Evolutionary conservation across 2,113 vertebrate species (phyloP).

Genomic region (Nymphicus hollandicus): DNA sequence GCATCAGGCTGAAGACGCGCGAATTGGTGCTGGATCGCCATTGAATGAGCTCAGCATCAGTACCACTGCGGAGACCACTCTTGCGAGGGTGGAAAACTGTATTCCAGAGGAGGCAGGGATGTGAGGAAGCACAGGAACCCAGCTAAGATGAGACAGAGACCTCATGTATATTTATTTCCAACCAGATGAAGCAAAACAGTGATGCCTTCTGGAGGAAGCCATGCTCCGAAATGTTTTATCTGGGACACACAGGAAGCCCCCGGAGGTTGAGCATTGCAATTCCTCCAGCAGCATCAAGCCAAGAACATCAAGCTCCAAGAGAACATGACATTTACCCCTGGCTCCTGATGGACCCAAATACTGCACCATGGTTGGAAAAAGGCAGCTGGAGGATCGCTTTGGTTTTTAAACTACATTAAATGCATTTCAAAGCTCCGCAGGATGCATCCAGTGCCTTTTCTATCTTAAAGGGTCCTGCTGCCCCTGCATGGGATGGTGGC

Average conservation of each 20-base stretch:
- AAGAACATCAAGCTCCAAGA: neutral
- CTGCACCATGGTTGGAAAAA: neutral
- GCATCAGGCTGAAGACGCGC: neutral
- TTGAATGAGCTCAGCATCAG: neutral
- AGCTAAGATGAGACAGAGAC: neutral
- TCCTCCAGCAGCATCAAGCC: neutral
- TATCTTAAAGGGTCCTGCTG: neutral
- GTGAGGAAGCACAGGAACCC: neutral
- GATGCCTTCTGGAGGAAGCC: neutral
- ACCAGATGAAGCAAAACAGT: neutral
- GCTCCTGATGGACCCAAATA: neutral
- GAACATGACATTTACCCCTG: accelerated
- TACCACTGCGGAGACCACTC: neutral
- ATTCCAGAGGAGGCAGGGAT: neutral
- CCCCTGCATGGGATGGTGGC: neutral
- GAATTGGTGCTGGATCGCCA: neutral
- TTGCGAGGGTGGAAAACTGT: neutral
- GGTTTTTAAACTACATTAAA: neutral
- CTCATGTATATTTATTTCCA: neutral
- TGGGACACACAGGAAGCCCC: neutral
- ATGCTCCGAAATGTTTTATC: neutral
- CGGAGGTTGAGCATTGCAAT: accelerated
- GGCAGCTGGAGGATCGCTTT: neutral
- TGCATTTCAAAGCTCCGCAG: neutral
- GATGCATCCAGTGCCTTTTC: neutral